Conservation (phyloP, 2,888 invertebrate genomes). For the Mythimna pallens region DNA sequence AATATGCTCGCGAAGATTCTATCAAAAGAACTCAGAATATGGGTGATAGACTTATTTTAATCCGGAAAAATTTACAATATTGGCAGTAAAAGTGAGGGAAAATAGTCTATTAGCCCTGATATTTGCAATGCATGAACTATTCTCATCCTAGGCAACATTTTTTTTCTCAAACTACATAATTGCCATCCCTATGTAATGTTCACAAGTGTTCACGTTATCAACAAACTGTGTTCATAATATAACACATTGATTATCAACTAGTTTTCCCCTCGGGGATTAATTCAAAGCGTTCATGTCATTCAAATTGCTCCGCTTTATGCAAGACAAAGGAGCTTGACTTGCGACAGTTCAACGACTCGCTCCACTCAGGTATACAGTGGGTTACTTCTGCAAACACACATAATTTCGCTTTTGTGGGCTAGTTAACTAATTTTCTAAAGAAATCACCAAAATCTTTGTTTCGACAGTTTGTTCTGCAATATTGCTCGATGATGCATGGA, state of each 20-base stretch:
- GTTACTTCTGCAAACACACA: constrained; percentile 19
- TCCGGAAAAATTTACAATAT: background rate
- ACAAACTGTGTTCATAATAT: constrained; percentile 71
- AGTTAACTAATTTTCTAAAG: background rate
- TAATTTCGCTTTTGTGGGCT: constrained; percentile 14
- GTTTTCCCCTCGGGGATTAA: constrained; percentile 62
- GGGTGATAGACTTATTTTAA: background rate
- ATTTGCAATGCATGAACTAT: too few species aligned
- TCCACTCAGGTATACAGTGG: constrained; percentile 18
- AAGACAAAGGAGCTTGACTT: constrained; percentile 64
- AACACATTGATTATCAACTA: constrained; percentile 71
- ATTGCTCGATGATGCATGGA: background rate
- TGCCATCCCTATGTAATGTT: constrained; percentile 57
- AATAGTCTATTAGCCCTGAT: too few species aligned
- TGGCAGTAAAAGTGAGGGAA: too few species aligned
- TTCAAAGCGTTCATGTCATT: constrained; percentile 68
- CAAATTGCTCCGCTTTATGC: constrained; percentile 64
- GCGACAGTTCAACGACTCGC: constrained; percentile 59
- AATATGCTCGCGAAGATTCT: background rate
- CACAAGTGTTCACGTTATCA: constrained; percentile 72
- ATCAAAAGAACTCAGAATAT: background rate
- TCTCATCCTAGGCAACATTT: background rate
- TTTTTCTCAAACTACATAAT: background rate
- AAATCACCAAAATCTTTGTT: background rate
- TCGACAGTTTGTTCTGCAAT: background rate